Percentiles rank a stretch among this genome's conserved stretches.
Evolutionary conservation across 2,113 vertebrate genomes (phyloP).

Genomic region (Rhinogobius similis): DNA sequence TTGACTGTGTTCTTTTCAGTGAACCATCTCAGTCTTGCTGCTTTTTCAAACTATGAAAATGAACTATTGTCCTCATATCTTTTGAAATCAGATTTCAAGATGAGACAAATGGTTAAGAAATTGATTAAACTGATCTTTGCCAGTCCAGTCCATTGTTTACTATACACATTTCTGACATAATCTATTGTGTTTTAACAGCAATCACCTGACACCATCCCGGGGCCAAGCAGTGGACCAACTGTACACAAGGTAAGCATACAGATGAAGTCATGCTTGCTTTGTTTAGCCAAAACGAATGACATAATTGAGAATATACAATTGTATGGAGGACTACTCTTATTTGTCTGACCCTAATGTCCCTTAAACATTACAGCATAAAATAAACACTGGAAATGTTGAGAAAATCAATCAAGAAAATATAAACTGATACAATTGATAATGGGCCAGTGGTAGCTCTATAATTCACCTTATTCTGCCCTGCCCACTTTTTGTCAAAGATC

Average conservation of each 20-base stretch:
- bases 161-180: slow-evolving; percentile 39
- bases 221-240: slow-evolving; percentile 70
- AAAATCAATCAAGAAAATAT: not conserved
- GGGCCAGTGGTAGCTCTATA: too few relatives aligned
- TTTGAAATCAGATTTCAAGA: slow-evolving; percentile 9
- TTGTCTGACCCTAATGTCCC: not conserved
- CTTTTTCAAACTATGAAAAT: not conserved
- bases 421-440: too few relatives aligned
- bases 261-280: slow-evolving; percentile 62
- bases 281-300: slow-evolving; percentile 59
- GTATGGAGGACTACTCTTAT: too few relatives aligned
- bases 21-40: not conserved
- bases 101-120: slow-evolving; percentile 36
- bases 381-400: too few relatives aligned
- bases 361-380: not conserved
- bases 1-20: not conserved
- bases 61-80: not conserved
- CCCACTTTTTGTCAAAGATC: too few relatives aligned
- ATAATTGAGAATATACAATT: slow-evolving; percentile 26
- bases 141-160: slow-evolving; percentile 33
- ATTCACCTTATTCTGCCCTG: too few relatives aligned
- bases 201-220: slow-evolving; percentile 80
- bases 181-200: slow-evolving; percentile 74
- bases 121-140: slow-evolving; percentile 44
- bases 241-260: slow-evolving; percentile 69